Evolutionary conservation across 2,888 invertebrate genomes (phyloP).

Genomic region (Noctua pronuba): DNA sequence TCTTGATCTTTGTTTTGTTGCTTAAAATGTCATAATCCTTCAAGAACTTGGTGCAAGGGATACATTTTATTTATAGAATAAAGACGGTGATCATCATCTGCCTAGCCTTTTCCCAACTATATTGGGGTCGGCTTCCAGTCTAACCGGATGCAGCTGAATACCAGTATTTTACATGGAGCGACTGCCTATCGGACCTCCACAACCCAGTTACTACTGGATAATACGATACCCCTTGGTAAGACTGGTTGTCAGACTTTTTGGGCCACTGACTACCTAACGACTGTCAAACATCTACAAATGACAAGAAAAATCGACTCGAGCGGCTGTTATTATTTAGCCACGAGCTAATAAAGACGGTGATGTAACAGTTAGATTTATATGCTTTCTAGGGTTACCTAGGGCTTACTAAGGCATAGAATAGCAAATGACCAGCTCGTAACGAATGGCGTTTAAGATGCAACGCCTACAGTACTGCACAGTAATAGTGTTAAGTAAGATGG

Average conservation of each 20-base stretch:
- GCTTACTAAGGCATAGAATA: constrained; percentile 33
- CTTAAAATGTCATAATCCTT: not conserved
- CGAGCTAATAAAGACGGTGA: constrained; percentile 15
- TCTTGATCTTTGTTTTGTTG: not conserved
- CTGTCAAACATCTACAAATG: too few relatives aligned
- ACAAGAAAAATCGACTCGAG: too few relatives aligned
- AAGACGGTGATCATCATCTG: constrained; percentile 21
- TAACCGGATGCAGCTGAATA: too few relatives aligned
- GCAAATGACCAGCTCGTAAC: constrained; percentile 28
- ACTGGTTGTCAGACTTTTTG: too few relatives aligned
- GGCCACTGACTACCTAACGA: too few relatives aligned
- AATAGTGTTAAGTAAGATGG: constrained; percentile 65
- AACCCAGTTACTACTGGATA: too few relatives aligned
- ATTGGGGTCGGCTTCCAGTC: too few relatives aligned
- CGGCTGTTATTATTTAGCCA: too few relatives aligned
- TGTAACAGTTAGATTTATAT: constrained; percentile 12
- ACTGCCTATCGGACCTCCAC: too few relatives aligned
- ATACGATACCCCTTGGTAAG: too few relatives aligned
- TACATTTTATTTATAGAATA: constrained; percentile 12
- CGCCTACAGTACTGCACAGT: constrained; percentile 58
- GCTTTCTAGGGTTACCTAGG: constrained; percentile 28
- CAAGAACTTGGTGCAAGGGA: not conserved
- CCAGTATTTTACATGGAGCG: too few relatives aligned
- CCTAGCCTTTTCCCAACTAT: too few relatives aligned
- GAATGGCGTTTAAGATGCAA: constrained; percentile 53